Evolutionary conservation across 2,888 invertebrate species (phyloP), one percentile per base, ranked within the genome.

Genomic region (Harpagoxenus sublaevis): DNA sequence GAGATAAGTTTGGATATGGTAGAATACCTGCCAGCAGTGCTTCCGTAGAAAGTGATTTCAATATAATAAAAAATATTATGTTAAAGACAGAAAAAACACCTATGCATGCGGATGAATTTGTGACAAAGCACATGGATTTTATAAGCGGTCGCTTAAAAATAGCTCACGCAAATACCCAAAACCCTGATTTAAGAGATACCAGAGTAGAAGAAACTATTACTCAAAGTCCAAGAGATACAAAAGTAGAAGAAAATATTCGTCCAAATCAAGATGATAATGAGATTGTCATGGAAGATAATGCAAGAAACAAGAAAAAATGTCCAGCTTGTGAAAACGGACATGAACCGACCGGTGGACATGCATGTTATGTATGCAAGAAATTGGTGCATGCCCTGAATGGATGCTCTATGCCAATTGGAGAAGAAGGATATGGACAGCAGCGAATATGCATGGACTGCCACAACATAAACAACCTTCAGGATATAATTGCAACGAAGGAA

Each of bases 91-190:
- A 73, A 1, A 23, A 8, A 18, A 55, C 10, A 28, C 18, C 57
- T 28, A 57, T 57, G 74, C n/a, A 35, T 15, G 74, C 15, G 4
- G 74, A 62, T n/a, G n/a, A 57, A 35, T 74, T 74, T 60, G 9
- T 60, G 9, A n/a, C 3, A 2, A 48, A 75, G 15, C 62, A 75
- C 1, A 23, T 75, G 3, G 45, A 48, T 6, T 75, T 45, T 1
- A 15, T 62, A 12, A 75, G 35, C 15, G 48, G 74, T 62, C 48
- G 62, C 3, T 2, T 74, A 60, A 74, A 74, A 48, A 3, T 74
- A n/a, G 28, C 6, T 18, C 28, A 73, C 18, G 57, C 10, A 18
- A 42, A 42, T 55, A 55, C 5, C 6, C 1, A 28, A 15, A 15
- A 39, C 9, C 0, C 48, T 31, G 18, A 18, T 18, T 15, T 3